Evolutionary conservation across 2,888 invertebrate genomes (phyloP), one percentile per base, ranked within the genome.

Genomic region (Caenorhabditis sp.): DNA sequence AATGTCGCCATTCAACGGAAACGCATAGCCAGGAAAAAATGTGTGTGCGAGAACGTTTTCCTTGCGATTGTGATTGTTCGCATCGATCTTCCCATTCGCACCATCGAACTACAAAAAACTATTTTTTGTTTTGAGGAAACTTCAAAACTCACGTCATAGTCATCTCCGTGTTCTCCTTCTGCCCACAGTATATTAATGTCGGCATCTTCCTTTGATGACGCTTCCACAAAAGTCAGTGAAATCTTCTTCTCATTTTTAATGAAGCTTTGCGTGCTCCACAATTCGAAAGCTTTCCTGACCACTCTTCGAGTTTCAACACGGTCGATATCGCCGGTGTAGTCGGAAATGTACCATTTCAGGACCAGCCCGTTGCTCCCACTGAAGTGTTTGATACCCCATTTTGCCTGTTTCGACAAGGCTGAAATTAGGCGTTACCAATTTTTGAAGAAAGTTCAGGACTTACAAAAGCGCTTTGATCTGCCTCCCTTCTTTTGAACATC

Each of bases 141-240:
- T 40, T 13, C 40, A 40, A 40, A 37, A 74, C 70, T 76, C 22
- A 88, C 87, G 37, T 82, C 77, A 71, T 89, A 84, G n/a, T 84
- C 80, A 71, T 91, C 91, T 13, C 90, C 90, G 72, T 91, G 91
- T 3, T 88, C 84, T 15, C 90, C 91, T 56, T 93, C 93, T 1
- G 94, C 95, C 93, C 96, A 96, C 1, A 94, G 94, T 22, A 96
- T 94, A 71, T 94, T 94, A 83, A 96, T 95, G 91, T 96, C 95
- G 0, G 95, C 95, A 9, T 93, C 92, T n/a, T 74, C 88, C 0
- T 94, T 93, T 91, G 18, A 93, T 90, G 77, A 13, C 2, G 90
- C 90, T 78, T 91, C 91, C 35, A 82, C 86, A 80, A 91, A 91
- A 2, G 84, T 83, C 56, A 90, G 80, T 15, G 92, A 90, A 92